Conservation (phyloP, 2,888 invertebrate genomes). For the Spodoptera littoralis region DNA sequence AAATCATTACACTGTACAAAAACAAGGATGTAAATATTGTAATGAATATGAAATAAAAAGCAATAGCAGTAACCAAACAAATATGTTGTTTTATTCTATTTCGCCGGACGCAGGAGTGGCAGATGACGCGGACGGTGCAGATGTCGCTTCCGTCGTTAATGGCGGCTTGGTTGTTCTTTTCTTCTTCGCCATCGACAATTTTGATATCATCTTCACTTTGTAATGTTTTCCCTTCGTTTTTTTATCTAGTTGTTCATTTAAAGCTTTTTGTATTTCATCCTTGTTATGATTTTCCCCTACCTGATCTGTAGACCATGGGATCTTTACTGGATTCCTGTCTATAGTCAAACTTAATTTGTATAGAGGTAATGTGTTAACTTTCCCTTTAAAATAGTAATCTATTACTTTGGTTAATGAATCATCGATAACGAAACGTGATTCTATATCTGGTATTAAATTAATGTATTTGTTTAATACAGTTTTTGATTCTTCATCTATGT, state of each 20-base stretch:
- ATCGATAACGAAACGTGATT: constrained; percentile 74
- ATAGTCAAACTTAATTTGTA: constrained; percentile 77
- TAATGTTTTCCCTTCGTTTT: constrained; percentile 10
- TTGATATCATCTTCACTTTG: not conserved
- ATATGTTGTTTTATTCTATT: constrained; percentile 37
- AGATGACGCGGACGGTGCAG: too few relatives aligned
- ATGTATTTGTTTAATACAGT: constrained; percentile 69
- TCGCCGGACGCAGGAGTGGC: not conserved
- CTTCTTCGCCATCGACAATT: not conserved
- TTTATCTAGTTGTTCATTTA: constrained; percentile 8
- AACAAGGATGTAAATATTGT: too few relatives aligned
- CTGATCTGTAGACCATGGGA: constrained; percentile 73
- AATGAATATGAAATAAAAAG: constrained; percentile 21
- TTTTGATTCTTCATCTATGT: constrained; percentile 63
- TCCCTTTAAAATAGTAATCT: constrained; percentile 71
- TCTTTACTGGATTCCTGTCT: constrained; percentile 77
- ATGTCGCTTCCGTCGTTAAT: not conserved
- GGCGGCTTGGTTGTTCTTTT: not conserved
- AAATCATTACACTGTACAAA: too few relatives aligned
- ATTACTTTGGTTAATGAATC: constrained; percentile 72
- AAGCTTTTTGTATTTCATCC: constrained; percentile 1
- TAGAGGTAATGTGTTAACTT: constrained; percentile 76
- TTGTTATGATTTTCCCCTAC: constrained; percentile 1
- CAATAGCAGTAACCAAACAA: constrained; percentile 30
- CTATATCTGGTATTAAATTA: constrained; percentile 70